phyloP scores from a whole-genome alignment of 37 sponge, comb jelly and placozoan species.

The Ianthella basta region DNA sequence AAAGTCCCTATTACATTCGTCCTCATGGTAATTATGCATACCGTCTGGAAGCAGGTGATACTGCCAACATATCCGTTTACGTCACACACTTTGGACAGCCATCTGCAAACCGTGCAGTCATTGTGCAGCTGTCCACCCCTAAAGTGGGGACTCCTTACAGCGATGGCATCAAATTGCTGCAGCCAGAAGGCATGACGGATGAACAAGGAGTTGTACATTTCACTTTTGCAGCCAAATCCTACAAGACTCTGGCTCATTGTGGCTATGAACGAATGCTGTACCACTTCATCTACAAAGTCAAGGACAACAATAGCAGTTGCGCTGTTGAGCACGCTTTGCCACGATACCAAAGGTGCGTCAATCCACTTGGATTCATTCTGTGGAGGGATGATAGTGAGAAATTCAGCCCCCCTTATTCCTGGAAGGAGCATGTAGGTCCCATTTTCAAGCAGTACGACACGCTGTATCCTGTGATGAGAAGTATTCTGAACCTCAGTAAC shows the following conservation, averaged over 20 bases:
- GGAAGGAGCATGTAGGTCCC: conserved; percentile 43
- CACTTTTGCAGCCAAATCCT: too few species aligned
- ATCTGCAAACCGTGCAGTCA: neutral
- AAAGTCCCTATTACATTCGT: conserved; percentile 14
- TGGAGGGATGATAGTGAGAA: neutral
- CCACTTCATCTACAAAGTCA: conserved; percentile 28
- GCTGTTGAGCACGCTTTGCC: too few species aligned
- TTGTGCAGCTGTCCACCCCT: neutral
- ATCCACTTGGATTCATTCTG: neutral
- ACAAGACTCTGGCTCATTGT: too few species aligned
- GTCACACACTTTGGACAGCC: conserved; percentile 46
- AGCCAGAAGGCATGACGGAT: too few species aligned
- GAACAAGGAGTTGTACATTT: too few species aligned
- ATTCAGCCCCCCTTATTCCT: conserved; percentile 12
- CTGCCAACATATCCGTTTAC: conserved; percentile 2
- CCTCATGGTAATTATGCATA: conserved; percentile 15
- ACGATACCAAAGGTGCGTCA: too few species aligned
- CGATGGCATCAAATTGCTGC: too few species aligned
- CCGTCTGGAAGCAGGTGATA: neutral
- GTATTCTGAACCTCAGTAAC: conserved; percentile 33
- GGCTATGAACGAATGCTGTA: neutral
- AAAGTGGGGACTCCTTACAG: too few species aligned
- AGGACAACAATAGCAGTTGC: neutral
- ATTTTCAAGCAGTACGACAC: conserved; percentile 54
- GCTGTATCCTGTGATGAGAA: conserved; percentile 26